Evolutionary conservation across 2,888 invertebrate species (phyloP), one percentile per base, ranked within the genome.

Genomic region (Drosophila ustulata): DNA sequence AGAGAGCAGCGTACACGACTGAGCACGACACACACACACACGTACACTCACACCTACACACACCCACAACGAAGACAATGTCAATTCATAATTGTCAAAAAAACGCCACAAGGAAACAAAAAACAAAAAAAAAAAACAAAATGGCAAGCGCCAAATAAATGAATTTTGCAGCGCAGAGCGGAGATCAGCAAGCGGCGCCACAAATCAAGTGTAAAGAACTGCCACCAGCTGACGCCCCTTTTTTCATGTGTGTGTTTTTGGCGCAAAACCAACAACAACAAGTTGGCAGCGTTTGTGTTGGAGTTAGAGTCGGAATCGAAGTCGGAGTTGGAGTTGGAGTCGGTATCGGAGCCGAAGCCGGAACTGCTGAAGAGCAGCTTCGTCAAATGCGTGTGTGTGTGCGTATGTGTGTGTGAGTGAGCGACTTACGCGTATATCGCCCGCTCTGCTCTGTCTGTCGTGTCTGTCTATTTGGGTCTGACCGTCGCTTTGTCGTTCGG

Each of bases 11-110:
- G 37, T 6, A 39, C 13, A 43, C 18, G 18, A 18, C 18, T 18
- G 18, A 18, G 18, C 18, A 18, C 18, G 18, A 39, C 49, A 75
- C 71, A 64, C 67, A 41, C 18, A 43, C 59, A 39, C 50, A 72
- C 69, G 57, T 65, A 62, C 63, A 62, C 18, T 18, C 37, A n/a
- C 4, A 37, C 37, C 28, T 11, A 43, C 59, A 39, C 50, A 72
- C 69, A 62, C 67, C 58, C 63, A 62, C 62, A 62, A 66, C 78
- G 49, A 64, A 69, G 85, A 72, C 82, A 82, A 74, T 77, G 71
- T 66, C 83, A 80, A 83, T 83, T 88, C 69, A 82, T 83, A 80
- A 82, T 78, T 69, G 70, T 72, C 80, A 64, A 84, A 71, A 66
- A 59, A 64, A 65, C 63, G 61, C 61, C 71, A 62, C 46, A 37